A percentile compares a stretch with the other conserved stretches of the same genome.
Conservation (phyloP, 2,113 vertebrate genomes). For the Neoarius graeffei region DNA sequence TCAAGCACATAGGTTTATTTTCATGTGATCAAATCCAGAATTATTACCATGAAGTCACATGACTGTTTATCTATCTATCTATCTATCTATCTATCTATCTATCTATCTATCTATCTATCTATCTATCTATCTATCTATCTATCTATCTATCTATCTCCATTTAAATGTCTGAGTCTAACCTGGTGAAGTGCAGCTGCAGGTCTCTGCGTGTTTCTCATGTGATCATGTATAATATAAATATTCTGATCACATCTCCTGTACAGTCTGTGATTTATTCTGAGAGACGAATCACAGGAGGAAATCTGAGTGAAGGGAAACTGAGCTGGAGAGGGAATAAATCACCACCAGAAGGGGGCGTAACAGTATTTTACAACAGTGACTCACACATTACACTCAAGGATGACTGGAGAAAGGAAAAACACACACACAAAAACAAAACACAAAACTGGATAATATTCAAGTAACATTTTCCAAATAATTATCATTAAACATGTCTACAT, state of each 20-base stretch:
- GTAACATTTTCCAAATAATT: not conserved
- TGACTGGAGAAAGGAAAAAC: not conserved
- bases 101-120: too few relatives aligned
- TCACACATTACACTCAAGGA: not conserved
- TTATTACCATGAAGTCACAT: not conserved
- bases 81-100: too few relatives aligned
- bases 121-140: too few relatives aligned
- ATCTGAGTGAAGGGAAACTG: not conserved
- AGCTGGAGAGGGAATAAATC: not conserved
- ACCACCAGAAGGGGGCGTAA: not conserved
- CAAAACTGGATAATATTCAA: not conserved
- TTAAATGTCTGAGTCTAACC: not conserved
- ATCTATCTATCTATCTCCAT: not conserved
- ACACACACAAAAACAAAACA: too few relatives aligned
- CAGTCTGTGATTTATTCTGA: not conserved
- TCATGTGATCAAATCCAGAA: not conserved
- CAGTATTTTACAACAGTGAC: not conserved
- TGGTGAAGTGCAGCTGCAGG: not conserved
- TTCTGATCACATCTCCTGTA: not conserved
- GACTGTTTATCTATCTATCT: too few relatives aligned
- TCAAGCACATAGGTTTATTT: not conserved
- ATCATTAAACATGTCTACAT: not conserved
- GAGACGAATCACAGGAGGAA: not conserved
- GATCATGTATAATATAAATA: too few relatives aligned
- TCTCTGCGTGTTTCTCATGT: not conserved